Conservation (phyloP, 2,113 vertebrate species). For the Lota lota region DNA sequence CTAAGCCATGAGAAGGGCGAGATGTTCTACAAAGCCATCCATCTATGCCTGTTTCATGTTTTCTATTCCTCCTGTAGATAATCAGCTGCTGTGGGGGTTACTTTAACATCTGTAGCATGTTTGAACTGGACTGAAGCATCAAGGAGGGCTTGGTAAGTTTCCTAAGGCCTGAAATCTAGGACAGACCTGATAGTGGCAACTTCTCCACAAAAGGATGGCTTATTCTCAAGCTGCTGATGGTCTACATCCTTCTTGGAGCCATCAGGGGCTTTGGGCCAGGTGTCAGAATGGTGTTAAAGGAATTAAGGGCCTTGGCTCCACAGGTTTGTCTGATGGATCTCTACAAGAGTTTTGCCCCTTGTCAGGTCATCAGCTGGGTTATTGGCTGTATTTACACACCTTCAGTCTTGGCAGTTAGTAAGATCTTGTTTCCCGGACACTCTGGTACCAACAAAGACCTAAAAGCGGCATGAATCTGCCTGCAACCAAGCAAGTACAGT, state of each 20-base stretch:
- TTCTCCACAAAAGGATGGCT: neutral
- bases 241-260: too few relatives aligned
- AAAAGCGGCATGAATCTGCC: constrained; percentile 6
- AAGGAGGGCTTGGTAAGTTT: neutral
- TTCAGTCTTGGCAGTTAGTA: neutral
- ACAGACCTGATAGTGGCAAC: neutral
- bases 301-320: neutral
- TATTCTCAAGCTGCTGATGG: neutral
- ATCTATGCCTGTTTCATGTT: neutral
- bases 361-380: neutral
- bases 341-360: neutral
- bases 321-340: neutral
- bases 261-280: neutral
- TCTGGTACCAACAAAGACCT: constrained; percentile 12
- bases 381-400: neutral
- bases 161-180: neutral
- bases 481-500: constrained; percentile 12
- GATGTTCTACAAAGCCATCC: neutral
- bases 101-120: neutral
- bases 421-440: constrained; percentile 11
- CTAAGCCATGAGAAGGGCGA: neutral
- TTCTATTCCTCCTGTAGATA: neutral
- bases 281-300: neutral
- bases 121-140: neutral
- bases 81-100: neutral